Conservation (phyloP, 2,113 vertebrate genomes). For the Periophthalmodon schlosseri region DNA sequence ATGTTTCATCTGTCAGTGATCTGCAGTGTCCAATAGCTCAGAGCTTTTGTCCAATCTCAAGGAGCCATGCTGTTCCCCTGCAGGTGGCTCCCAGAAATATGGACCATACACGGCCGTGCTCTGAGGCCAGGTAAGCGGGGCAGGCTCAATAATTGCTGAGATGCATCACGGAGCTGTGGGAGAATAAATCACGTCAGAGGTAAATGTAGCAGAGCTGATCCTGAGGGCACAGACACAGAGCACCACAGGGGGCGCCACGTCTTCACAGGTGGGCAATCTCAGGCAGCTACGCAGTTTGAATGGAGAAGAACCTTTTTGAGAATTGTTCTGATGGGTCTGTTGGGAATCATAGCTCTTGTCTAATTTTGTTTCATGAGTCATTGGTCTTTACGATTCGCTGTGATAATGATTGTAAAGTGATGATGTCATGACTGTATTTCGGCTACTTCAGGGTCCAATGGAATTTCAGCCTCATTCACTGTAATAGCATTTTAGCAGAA, state of each 20-base stretch:
- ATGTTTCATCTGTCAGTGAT: conserved; percentile 12
- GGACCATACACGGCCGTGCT: conserved; percentile 2
- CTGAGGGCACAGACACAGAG: neutral
- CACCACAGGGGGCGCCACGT: neutral
- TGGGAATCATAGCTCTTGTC: neutral
- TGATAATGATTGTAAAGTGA: neutral
- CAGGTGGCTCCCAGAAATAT: conserved; percentile 19
- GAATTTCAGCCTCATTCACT: neutral
- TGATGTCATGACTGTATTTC: neutral
- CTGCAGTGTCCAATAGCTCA: conserved; percentile 6
- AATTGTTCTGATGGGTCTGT: neutral
- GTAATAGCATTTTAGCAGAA: neutral
- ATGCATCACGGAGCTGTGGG: conserved; percentile 1
- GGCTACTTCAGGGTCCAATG: neutral
- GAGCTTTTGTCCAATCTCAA: conserved; percentile 1
- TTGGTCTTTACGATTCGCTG: neutral
- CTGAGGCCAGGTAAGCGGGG: conserved; percentile 13
- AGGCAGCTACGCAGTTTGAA: neutral
- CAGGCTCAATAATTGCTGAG: conserved; percentile 30
- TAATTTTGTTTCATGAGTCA: neutral
- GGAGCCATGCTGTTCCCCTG: neutral
- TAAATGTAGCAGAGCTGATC: conserved; percentile 8
- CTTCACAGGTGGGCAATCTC: neutral
- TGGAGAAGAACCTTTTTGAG: neutral
- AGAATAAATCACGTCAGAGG: conserved; percentile 25